Percentiles rank a stretch among this genome's conserved stretches.
Evolutionary conservation across 1,140 invertebrate species (phyloP).

Genomic region (Drosophila lowei): DNA sequence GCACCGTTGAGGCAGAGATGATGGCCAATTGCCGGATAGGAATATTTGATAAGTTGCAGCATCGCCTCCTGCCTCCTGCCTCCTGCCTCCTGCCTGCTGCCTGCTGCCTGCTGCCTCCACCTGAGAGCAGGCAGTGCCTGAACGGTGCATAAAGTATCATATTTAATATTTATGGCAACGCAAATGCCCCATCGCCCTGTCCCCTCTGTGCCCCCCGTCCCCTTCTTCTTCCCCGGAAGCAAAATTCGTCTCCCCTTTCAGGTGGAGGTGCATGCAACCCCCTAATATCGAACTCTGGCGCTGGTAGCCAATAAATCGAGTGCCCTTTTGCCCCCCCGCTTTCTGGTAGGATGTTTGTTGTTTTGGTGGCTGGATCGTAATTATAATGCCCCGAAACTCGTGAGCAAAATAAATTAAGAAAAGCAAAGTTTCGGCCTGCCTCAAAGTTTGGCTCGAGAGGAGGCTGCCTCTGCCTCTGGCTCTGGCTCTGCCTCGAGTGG

Average conservation of each 20-base stretch:
- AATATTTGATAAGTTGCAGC: conserved; percentile 79
- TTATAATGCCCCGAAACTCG: conserved; percentile 71
- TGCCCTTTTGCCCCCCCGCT: background rate
- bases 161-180: conserved; percentile 78
- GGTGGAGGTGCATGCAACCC: conserved; percentile 43
- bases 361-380: conserved; percentile 49
- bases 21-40: conserved; percentile 77
- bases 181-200: conserved; percentile 8
- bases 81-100: no score
- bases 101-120: background rate
- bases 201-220: background rate
- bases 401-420: conserved; percentile 82
- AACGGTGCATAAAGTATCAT: conserved; percentile 73
- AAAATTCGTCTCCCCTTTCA: conserved; percentile 30
- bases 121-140: conserved; percentile 16
- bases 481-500: background rate
- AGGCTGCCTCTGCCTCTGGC: background rate
- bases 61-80: background rate
- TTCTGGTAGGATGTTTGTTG: background rate
- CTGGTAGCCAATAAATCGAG: conserved; percentile 70
- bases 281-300: conserved; percentile 70
- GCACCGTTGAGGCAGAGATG: conserved; percentile 47
- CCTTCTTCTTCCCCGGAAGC: conserved; percentile 15
- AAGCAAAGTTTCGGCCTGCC: conserved; percentile 62
- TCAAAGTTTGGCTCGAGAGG: conserved; percentile 29